These are phyloP conservation scores for Hydrotaea cyrtoneurina DNA, from an alignment of 2,888 invertebrate species.

Conservation along the genomic window DNA sequence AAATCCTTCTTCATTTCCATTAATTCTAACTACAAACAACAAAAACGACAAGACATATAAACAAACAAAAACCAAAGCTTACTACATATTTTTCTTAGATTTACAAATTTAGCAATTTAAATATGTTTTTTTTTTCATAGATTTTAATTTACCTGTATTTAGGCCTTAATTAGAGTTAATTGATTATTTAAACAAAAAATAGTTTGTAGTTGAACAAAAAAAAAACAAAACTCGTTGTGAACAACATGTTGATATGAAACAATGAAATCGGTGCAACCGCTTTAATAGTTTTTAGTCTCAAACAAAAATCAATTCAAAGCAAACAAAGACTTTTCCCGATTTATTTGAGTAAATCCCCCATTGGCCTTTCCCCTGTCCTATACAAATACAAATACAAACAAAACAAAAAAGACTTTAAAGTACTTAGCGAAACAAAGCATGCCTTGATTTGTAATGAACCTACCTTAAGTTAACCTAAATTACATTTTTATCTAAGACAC, in stretches of 20 bases:
- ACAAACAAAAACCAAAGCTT: conserved; percentile 64
- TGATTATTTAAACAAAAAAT: not conserved
- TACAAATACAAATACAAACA: conserved; percentile 12
- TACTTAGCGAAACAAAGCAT: conserved; percentile 23
- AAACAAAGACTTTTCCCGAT: conserved; percentile 53
- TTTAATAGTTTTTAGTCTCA: conserved; percentile 53
- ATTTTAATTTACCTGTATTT: conserved; percentile 12
- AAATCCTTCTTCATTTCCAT: not conserved
- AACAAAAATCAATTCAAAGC: conserved; percentile 42
- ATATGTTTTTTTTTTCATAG: conserved; percentile 4
- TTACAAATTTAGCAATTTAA: conserved; percentile 6
- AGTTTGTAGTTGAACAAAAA: conserved; percentile 41
- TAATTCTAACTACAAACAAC: conserved; percentile 33
- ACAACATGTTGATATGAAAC: conserved; percentile 50
- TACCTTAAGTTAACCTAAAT: not conserved
- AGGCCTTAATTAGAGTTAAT: conserved; percentile 5
- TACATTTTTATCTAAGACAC: too few relatives aligned
- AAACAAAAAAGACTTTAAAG: conserved; percentile 30
- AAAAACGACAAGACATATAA: conserved; percentile 60
- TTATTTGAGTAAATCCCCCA: conserved; percentile 5
- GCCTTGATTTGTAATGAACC: conserved; percentile 20
- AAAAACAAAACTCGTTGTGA: conserved; percentile 51
- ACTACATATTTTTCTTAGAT: conserved; percentile 46
- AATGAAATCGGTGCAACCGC: conserved; percentile 65
- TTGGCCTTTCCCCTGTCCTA: not conserved